phyloP scores from a whole-genome alignment of 2,113 vertebrate genomes.

The Ifrita kowaldi region DNA sequence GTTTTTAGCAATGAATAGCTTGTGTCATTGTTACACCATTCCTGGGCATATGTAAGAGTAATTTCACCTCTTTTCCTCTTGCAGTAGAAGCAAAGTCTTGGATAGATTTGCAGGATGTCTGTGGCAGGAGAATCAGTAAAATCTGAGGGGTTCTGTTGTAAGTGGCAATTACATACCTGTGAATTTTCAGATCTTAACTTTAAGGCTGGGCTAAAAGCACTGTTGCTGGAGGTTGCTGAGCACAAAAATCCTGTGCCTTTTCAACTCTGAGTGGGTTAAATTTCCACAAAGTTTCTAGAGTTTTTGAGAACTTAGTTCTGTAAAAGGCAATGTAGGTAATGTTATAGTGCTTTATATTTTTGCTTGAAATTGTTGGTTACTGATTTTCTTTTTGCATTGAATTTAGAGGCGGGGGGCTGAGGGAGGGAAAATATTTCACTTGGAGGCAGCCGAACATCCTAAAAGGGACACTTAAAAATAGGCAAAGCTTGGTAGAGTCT shows the following conservation, averaged over 20 bases:
- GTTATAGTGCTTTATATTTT: constrained; percentile 68
- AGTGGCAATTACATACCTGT: not conserved
- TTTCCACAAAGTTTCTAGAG: constrained; percentile 54
- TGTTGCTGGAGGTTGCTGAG: constrained; percentile 36
- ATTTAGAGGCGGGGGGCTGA: not conserved
- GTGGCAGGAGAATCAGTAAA: constrained; percentile 13
- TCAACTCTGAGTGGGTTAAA: constrained; percentile 46
- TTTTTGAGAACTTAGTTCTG: constrained; percentile 51
- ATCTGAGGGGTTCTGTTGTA: constrained; percentile 48
- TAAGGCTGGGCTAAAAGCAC: not conserved
- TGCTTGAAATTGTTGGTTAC: constrained; percentile 51
- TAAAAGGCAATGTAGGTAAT: constrained; percentile 52
- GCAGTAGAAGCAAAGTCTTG: not conserved
- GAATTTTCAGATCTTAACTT: not conserved
- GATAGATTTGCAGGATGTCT: not conserved
- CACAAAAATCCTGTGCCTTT: constrained; percentile 74
- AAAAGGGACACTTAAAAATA: constrained; percentile 51
- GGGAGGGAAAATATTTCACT: constrained; percentile 4
- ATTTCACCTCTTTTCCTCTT: constrained; percentile 35
- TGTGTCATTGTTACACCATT: constrained; percentile 45
- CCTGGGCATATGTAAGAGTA: constrained; percentile 30
- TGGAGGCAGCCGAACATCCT: not conserved
- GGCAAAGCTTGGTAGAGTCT: constrained; percentile 29
- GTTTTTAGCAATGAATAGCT: constrained; percentile 57
- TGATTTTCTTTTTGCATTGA: constrained; percentile 41